Conservation (phyloP, 2,797 vertebrate genomes). For the Danio tinwini region DNA sequence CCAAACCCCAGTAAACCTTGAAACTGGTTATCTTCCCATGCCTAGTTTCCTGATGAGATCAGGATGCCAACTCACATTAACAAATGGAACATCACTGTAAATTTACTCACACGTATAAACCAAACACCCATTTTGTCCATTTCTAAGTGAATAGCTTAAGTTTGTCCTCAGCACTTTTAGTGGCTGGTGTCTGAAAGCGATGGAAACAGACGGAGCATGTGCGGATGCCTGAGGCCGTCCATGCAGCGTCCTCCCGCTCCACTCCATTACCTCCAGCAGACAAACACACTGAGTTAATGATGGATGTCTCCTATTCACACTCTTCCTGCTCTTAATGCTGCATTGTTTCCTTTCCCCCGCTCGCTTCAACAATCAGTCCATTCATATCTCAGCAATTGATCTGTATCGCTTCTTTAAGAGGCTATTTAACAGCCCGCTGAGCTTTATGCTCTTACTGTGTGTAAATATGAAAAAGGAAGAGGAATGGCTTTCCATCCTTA, state of each 20-base stretch:
- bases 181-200: slow-evolving; percentile 41
- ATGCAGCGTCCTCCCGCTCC: slow-evolving; percentile 56
- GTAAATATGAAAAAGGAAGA: slow-evolving; percentile 49
- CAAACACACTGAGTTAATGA: slow-evolving; percentile 63
- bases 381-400: slow-evolving; percentile 27
- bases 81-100: no score
- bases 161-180: slow-evolving; percentile 60
- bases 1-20: no score
- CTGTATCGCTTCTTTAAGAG: slow-evolving; percentile 39
- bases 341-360: slow-evolving; percentile 30
- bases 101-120: neutral
- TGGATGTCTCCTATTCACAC: slow-evolving; percentile 60
- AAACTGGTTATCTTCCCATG: no score
- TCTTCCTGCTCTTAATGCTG: slow-evolving; percentile 42
- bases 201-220: slow-evolving; percentile 61
- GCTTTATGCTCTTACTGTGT: slow-evolving; percentile 31
- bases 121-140: neutral
- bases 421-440: slow-evolving; percentile 40
- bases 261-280: slow-evolving; percentile 66
- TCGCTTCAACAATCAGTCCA: slow-evolving; percentile 36
- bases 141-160: slow-evolving; percentile 4
- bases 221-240: slow-evolving; percentile 59
- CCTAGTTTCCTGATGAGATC: no score
- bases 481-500: slow-evolving; percentile 28
- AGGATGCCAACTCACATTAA: no score